Evolutionary conservation across 2,113 vertebrate genomes (phyloP), one percentile per base, ranked within the genome.

Genomic region (Boulengeromyrus knoepffleri): DNA sequence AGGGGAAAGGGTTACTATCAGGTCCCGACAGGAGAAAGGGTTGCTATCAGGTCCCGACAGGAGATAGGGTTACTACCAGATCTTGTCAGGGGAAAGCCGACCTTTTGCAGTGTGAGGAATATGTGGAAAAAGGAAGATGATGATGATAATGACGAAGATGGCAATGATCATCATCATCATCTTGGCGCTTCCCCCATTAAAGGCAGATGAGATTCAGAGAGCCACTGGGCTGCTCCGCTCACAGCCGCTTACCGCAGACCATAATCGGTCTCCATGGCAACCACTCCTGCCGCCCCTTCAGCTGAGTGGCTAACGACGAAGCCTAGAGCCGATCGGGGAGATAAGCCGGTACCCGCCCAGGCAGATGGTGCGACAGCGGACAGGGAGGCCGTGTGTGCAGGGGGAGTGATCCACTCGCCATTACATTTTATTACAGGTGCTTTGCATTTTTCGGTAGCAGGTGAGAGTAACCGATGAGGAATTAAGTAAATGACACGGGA

Each of bases 201-300:
- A 45, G 58, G n/a, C 74, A 39, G 87, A 15, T 52, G 80, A 36
- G 36, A 89, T 84, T 53, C 50, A 84, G 50, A 45, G 50, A 89
- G 36, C 24, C 12, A 36, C 47, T 83, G 56, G 66, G 58, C 66
- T 9, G 39, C 52, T 56, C 70, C 77, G 45, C 74, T 89, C 31
- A 46, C 80, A 24, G n/a, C 62, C 4, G 86, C 89, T 89, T 89
- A 88, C 92, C 24, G 85, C 90, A 92, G 91, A 92, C 93, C 92
- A 90, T 92, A 92, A 94, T 91, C 80, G 39, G 94, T 96, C 94
- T 90, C 94, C 93, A 91, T 94, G 94, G 92, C 90, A 89, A 96
- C 94, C 27, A 92, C 92, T 92, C 94, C 89, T 91, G 92, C 91
- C 89, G 90, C 89, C 92, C 92, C 74, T 83, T 93, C 91, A 90